A percentile compares a stretch with the other conserved stretches of the same genome.
Conservation (phyloP, 2,888 invertebrate genomes). For the Chloroclystis v-ata region DNA sequence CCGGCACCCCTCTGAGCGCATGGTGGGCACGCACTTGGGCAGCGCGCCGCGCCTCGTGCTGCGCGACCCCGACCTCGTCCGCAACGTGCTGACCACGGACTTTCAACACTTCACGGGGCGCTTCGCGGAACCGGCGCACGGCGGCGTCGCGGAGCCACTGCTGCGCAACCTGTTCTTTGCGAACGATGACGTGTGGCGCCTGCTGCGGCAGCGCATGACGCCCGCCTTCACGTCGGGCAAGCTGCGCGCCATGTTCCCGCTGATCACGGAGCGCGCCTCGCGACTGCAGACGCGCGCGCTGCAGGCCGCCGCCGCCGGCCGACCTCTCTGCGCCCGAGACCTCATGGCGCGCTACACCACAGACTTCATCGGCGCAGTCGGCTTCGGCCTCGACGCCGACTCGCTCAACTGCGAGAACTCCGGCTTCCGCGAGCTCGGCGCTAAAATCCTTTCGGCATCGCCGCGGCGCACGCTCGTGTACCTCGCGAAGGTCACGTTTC, state of each 20-base stretch:
- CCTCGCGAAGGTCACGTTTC: conserved; percentile 44
- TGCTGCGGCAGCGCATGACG: conserved; percentile 56
- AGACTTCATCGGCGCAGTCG: conserved; percentile 57
- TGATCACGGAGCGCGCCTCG: conserved; percentile 52
- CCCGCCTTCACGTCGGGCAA: conserved; percentile 58
- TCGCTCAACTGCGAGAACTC: conserved; percentile 50
- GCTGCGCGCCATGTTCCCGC: conserved; percentile 57
- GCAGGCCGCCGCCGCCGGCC: conserved; percentile 31
- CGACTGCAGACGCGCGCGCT: conserved; percentile 41
- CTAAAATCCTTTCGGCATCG: conserved; percentile 38
- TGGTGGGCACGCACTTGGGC: conserved; percentile 50
- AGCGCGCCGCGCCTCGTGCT: conserved; percentile 43
- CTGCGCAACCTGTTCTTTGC: conserved; percentile 52
- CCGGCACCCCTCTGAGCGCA: conserved; percentile 46
- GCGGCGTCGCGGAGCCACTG: conserved; percentile 49
- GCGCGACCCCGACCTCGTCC: conserved; percentile 50
- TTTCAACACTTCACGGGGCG: conserved; percentile 38
- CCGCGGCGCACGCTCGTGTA: conserved; percentile 28
- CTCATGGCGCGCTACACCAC: conserved; percentile 59
- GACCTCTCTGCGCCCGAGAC: conserved; percentile 46
- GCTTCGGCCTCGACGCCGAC: conserved; percentile 53
- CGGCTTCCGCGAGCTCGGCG: conserved; percentile 48
- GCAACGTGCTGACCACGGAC: conserved; percentile 46
- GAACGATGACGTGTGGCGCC: conserved; percentile 55
- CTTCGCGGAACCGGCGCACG: conserved; percentile 31